Evolutionary conservation across 1,140 invertebrate genomes (phyloP), one percentile per base, ranked within the genome.

Genomic region (Tetranychus cinnabarinus): DNA sequence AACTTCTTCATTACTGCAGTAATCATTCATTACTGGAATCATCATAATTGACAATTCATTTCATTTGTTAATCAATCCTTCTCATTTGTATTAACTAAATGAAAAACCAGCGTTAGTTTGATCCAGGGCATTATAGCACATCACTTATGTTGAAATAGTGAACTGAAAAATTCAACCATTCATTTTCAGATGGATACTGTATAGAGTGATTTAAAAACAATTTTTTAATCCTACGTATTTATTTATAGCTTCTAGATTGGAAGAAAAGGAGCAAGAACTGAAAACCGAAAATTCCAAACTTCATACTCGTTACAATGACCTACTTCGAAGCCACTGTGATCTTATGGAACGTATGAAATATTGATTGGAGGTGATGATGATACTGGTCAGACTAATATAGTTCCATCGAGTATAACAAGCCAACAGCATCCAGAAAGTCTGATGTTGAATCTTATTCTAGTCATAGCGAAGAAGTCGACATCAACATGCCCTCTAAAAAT

Each of bases 291-390:
- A 85, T 70, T 78, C 79, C 31, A 84, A 86, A 65, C 72, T 88
- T 13, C 85, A 88, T 71, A 84, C 88, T 65, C 72, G 85, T 63
- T 97, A 97, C 68, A 96, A 92, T 35, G 92, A 97, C 69, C 73
- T 77, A 68, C 63, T 63, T 48, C 23, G 59, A 34, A 62, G 60
- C 64, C 58, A 61, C 60, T 63, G 47, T 56, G 66, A 67, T 61
- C 61, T 67, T 57, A 95, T 98, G 85, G 95, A 99, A 74, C 77
- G 93, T 64, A 95, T 92, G 12, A 97, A 73, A 82, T 97, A 67
- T 72, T 98, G 10, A 82, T 91, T 76, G 84, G 88, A 64, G 80
- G 80, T 65, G 81, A 83, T 59, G 60, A 62, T n/a, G 39, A 10
- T 10, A 5, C 39, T 42, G 39, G 39, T 42, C 6, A 1, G 15